phyloP scores from a whole-genome alignment of 2,113 vertebrate species.

The Pachycephala philippinensis region DNA sequence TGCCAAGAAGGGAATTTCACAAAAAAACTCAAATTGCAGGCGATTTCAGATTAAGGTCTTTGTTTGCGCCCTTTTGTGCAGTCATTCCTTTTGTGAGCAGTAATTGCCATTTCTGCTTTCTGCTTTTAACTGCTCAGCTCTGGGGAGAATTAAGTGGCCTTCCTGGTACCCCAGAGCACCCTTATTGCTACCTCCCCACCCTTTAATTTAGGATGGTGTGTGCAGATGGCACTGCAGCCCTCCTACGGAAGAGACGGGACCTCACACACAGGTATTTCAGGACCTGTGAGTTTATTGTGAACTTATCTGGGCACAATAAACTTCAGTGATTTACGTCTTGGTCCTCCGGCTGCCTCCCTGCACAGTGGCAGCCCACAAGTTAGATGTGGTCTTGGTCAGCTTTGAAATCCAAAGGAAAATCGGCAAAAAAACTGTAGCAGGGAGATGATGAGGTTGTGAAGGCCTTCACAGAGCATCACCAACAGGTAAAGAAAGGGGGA shows the following conservation, averaged over 20 bases:
- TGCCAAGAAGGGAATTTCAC: no score
- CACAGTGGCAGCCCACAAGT: fast-evolving
- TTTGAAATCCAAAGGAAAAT: neutral
- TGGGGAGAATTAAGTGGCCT: no score
- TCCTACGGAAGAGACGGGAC: neutral
- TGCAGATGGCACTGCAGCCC: neutral
- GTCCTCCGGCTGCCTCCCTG: neutral
- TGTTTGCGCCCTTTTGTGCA: no score
- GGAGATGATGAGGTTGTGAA: fast-evolving
- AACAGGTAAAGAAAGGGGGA: neutral
- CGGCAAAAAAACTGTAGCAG: neutral
- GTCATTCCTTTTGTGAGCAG: no score
- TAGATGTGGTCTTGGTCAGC: no score
- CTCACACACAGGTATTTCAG: neutral
- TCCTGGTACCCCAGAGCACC: no score
- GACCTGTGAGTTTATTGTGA: neutral
- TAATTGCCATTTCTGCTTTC: no score
- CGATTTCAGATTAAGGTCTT: no score
- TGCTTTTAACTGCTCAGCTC: no score
- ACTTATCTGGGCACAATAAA: neutral
- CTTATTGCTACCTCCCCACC: neutral
- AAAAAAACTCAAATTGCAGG: no score
- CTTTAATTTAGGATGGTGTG: neutral
- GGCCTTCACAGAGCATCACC: neutral
- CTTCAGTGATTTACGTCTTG: no score